These are phyloP conservation scores for Sarotherodon lohbergeri DNA, from an alignment of 2,113 vertebrate genomes.

Conservation along the genomic window DNA sequence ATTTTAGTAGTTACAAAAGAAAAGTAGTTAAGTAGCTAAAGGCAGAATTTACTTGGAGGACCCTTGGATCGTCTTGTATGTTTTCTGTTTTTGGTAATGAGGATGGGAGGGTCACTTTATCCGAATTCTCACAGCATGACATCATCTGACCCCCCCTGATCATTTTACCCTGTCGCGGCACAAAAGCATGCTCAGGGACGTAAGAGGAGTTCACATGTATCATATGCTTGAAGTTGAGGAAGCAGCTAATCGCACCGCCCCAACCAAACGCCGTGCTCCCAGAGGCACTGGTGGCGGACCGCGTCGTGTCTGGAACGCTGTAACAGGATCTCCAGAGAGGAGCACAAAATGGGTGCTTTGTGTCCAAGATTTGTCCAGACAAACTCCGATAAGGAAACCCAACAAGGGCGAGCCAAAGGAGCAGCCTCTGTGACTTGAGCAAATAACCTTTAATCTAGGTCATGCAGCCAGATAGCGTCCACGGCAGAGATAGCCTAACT, in stretches of 20 bases:
- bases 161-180: slow-evolving; percentile 36
- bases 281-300: slow-evolving; percentile 42
- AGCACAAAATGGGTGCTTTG: slow-evolving; percentile 71
- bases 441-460: slow-evolving; percentile 60
- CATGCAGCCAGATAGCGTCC: slow-evolving; percentile 19
- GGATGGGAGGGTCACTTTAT: not conserved
- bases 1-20: not conserved
- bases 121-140: slow-evolving; percentile 51
- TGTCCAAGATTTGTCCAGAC: slow-evolving; percentile 68
- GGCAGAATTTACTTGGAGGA: not conserved
- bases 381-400: slow-evolving; percentile 63
- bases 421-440: slow-evolving; percentile 41
- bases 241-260: slow-evolving; percentile 39
- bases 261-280: slow-evolving; percentile 25
- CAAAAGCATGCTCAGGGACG: slow-evolving; percentile 32
- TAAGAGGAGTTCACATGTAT: slow-evolving; percentile 53
- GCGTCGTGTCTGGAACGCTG: slow-evolving; percentile 61
- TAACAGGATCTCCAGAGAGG: slow-evolving; percentile 73
- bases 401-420: slow-evolving; percentile 55
- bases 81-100: slow-evolving; percentile 4
- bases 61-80: not conserved
- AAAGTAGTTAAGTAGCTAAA: not conserved
- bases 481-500: not conserved
- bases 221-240: slow-evolving; percentile 44
- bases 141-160: slow-evolving; percentile 51